Evolutionary conservation across 2,888 invertebrate species (phyloP).

Genomic region (Cremastobaeus sp.): DNA sequence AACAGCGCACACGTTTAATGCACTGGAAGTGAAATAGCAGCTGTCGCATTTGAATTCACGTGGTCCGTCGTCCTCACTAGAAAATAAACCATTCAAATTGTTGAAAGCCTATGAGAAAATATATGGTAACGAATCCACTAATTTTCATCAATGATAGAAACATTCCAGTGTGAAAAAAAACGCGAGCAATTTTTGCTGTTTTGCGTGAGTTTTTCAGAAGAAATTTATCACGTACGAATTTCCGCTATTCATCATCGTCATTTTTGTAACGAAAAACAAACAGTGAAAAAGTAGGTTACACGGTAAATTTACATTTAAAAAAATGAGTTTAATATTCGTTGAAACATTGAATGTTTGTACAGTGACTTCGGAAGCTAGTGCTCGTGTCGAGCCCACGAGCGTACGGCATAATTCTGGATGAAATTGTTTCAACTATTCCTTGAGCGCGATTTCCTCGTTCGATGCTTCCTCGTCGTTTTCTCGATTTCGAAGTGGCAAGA

Average conservation of each 20-base stretch:
- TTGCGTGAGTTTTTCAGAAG: no score
- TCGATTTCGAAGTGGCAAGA: constrained; percentile 25
- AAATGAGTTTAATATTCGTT: no score
- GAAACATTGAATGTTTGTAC: no score
- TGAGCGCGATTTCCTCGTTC: constrained; percentile 10
- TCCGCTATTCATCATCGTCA: no score
- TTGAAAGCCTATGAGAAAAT: constrained; percentile 60
- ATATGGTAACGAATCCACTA: constrained; percentile 33
- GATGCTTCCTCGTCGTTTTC: constrained; percentile 18
- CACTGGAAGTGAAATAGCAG: constrained; percentile 72
- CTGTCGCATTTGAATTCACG: constrained; percentile 70
- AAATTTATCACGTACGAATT: no score
- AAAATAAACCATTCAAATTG: constrained; percentile 63
- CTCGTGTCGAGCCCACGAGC: constrained; percentile 13
- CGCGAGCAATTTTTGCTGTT: no score
- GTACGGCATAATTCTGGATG: constrained; percentile 10
- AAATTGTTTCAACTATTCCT: constrained; percentile 9
- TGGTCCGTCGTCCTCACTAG: constrained; percentile 54
- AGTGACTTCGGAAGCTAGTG: no score
- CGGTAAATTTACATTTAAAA: no score
- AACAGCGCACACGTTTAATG: constrained; percentile 68
- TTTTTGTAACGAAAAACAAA: no score
- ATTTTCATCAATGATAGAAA: constrained; percentile 45
- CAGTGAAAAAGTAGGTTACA: no score
- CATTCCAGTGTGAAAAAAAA: no score